Evolutionary conservation across 1,140 invertebrate species (phyloP), one percentile per base, ranked within the genome.

Genomic region (Meloidogyne floridensis): DNA sequence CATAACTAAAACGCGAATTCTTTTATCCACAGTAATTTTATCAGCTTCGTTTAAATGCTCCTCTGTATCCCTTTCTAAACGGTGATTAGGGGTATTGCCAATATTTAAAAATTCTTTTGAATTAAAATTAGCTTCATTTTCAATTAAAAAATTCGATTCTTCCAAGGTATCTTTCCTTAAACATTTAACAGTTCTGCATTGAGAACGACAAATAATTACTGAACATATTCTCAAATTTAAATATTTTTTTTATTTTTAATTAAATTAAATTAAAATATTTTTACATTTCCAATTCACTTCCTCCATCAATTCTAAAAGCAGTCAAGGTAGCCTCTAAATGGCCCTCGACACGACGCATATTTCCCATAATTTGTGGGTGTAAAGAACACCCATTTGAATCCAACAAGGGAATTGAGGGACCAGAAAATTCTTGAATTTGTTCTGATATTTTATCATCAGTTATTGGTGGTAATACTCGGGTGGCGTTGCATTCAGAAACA

Each of bases 301-400:
- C 73, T 59, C 86, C 86, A 77, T 87, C 86, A 20, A 87, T 87
- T 51, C 86, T 59, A 72, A 87, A 87, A 10, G 86, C 86, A 11
- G 76, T 87, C 11, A 87, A 75, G 32, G 81, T 15, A 3, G 87
- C 86, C 56, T 88, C 87, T 15, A 87, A 73, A 10, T 87, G 82
- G 73, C 77, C 72, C 6, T 70, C 8, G 6, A 78, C 82, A 3
- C 70, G 53, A 2, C 51, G 20, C 75, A 87, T 88, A 65, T 88
- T 74, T 15, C 84, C 81, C 42, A 87, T 87, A 15, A 87, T 87
- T 80, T 88, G 86, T n/a, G 86, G 87, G 82, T 87, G 87, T 73
- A 87, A n/a, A 47, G 86, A 83, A 77, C 86, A 87, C 11, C 77
- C 77, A 72, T 54, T 72, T 20, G 43, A 53, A 72, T 77, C 47